These are phyloP conservation scores for Escarpia spicata DNA, from an alignment of 2,888 invertebrate species.

Conservation along the genomic window DNA sequence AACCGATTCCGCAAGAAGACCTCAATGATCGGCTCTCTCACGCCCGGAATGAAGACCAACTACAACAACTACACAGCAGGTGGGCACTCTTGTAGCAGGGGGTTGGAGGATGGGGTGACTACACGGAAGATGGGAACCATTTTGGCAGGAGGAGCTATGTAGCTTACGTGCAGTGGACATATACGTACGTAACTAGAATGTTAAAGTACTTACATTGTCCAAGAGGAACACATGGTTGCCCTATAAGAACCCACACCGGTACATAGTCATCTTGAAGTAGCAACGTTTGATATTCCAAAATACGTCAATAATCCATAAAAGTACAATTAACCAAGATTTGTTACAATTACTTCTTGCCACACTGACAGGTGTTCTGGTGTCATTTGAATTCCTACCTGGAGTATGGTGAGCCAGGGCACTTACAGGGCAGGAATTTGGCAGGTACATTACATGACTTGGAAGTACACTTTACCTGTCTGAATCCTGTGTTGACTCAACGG, in stretches of 20 bases:
- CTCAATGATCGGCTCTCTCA: conserved; percentile 79
- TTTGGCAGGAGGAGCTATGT: no score
- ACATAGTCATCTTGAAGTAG: background rate
- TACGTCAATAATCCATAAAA: background rate
- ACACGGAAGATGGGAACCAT: no score
- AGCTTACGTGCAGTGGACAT: no score
- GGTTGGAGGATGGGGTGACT: no score
- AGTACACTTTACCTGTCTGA: no score
- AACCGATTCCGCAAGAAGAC: conserved; percentile 70
- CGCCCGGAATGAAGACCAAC: conserved; percentile 75
- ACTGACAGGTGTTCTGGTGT: no score
- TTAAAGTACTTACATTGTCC: background rate
- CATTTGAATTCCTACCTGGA: no score
- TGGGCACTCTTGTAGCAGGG: conserved; percentile 45
- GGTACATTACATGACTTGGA: no score
- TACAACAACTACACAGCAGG: conserved; percentile 80
- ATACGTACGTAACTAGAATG: background rate
- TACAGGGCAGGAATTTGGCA: background rate
- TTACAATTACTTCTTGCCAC: background rate
- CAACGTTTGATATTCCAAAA: background rate
- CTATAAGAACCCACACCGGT: background rate
- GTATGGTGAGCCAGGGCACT: no score
- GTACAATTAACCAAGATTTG: background rate
- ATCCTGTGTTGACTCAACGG: no score
- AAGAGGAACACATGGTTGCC: background rate